Base-by-base conservation (phyloP, 2,888 invertebrate genomes). In the Acrobasis consociella region DNA sequence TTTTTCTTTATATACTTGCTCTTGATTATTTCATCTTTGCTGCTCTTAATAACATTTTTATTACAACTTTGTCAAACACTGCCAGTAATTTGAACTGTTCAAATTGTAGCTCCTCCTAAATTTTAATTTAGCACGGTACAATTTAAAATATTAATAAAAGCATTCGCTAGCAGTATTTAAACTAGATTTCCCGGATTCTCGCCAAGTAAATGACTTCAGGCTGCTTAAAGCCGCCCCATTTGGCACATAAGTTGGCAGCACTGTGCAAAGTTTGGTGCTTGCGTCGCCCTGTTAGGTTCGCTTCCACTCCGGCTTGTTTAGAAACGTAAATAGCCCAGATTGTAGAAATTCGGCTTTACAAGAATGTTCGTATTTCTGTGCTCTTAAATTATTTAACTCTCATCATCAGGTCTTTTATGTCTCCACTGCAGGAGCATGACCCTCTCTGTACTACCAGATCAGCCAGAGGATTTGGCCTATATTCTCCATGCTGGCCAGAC, bases 151-250 rank as follows among this genome's bases (percentile, higher is more conserved):
- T 13, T 46, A 11, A 11, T 13, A 42, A 42, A n/a, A 42, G 11
- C 13, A 42, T 42, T 42, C 42, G 2, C 11, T 17, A 22, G 17
- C 42, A 42, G 56, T 56, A 42, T 52, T 52, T 17, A 1, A 17
- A 15, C 42, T 22, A 46, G 46, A 56, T 56, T 56, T 56, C n/a
- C 56, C 56, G 42, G 56, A 56, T 56, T 56, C 42, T 56, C 42
- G 56, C 56, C 56, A 56, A 56, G 56, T 56, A 56, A 42, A 56
- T 56, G 11, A 42, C 17, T 56, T 16, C 42, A 17, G 56, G 42
- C 56, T 42, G 56, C 22, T 55, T 39, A 55, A 42, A 42, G 53
- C 38, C 39, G 56, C 22, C 13, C 56, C 56, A 56, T 56, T 56
- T 56, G 56, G 56, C 56, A 42, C 56, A 11, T 11, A 55, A 42